Conservation (phyloP, 2,797 vertebrate species). For the Lagocephalus sceleratus region DNA sequence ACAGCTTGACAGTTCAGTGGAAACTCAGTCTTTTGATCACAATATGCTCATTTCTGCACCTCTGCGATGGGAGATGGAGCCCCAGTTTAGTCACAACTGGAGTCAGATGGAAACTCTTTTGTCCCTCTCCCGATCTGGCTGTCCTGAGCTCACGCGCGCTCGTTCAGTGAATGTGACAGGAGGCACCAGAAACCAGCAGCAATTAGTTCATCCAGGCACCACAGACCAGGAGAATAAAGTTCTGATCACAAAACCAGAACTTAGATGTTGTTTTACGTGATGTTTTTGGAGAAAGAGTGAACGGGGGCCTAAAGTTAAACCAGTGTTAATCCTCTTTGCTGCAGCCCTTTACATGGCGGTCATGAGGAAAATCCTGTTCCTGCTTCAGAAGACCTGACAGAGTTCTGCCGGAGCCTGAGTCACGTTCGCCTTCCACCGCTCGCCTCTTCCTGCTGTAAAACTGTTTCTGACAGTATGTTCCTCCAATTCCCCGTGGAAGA, state of each 20-base stretch:
- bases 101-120: constrained; percentile 19
- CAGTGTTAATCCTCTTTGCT: constrained; percentile 69
- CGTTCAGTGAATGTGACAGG: not conserved
- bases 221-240: constrained; percentile 11
- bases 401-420: constrained; percentile 35
- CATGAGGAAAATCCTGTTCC: constrained; percentile 40
- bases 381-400: constrained; percentile 45
- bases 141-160: constrained; percentile 5
- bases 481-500: constrained; percentile 5
- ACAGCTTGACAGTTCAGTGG: constrained; percentile 48
- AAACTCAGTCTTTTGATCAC: constrained; percentile 63
- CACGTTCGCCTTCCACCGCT: constrained; percentile 35
- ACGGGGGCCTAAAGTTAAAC: constrained; percentile 67
- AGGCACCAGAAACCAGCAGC: not conserved
- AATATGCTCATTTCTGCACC: constrained; percentile 46
- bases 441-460: constrained; percentile 34
- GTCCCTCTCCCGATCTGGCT: constrained; percentile 7
- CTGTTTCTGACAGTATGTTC: constrained; percentile 24
- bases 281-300: constrained; percentile 53
- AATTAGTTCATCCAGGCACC: constrained; percentile 3
- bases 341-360: constrained; percentile 33
- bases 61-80: constrained; percentile 34
- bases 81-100: constrained; percentile 18
- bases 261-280: too few relatives aligned
- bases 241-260: constrained; percentile 2